Percentiles rank a stretch among this genome's conserved stretches.
phyloP scores from a whole-genome alignment of 2,113 vertebrate species.

The Aix galericulata region DNA sequence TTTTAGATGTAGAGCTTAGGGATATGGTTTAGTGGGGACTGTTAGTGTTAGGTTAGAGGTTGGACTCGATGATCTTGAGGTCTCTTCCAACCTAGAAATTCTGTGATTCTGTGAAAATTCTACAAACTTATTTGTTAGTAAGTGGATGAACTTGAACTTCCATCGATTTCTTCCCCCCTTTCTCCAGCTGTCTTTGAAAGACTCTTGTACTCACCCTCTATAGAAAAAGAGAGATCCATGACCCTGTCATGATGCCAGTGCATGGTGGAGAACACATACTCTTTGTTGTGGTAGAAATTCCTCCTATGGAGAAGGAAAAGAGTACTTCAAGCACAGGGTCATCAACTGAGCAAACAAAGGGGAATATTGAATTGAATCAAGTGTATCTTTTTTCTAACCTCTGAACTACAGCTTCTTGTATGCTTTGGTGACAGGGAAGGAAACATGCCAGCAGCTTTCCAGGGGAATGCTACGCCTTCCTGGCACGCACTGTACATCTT shows the following conservation, averaged over 20 bases:
- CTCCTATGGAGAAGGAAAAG: conserved; percentile 78
- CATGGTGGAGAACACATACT: conserved; percentile 88
- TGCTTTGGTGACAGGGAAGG: background rate
- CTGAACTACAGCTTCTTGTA: background rate
- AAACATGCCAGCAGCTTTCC: background rate
- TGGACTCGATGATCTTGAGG: too few species aligned
- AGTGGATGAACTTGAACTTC: background rate
- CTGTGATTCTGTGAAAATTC: too few species aligned
- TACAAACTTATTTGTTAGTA: background rate
- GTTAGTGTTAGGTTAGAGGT: too few species aligned
- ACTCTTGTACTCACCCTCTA: conserved; percentile 80
- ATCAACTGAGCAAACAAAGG: background rate
- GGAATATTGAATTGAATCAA: background rate
- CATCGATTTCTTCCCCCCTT: background rate
- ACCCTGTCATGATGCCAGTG: conserved; percentile 93
- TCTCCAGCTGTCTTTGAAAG: background rate
- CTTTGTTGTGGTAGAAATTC: conserved; percentile 86
- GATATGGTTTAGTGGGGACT: too few species aligned
- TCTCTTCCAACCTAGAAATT: too few species aligned
- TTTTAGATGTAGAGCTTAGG: too few species aligned
- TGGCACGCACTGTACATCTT: accelerated
- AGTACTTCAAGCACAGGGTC: background rate
- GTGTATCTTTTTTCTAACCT: background rate
- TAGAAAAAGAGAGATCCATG: conserved; percentile 86
- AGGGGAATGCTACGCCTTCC: background rate